These are phyloP conservation scores for Hippoglossus stenolepis DNA, from an alignment of 2,113 vertebrate species.

Conservation along the genomic window DNA sequence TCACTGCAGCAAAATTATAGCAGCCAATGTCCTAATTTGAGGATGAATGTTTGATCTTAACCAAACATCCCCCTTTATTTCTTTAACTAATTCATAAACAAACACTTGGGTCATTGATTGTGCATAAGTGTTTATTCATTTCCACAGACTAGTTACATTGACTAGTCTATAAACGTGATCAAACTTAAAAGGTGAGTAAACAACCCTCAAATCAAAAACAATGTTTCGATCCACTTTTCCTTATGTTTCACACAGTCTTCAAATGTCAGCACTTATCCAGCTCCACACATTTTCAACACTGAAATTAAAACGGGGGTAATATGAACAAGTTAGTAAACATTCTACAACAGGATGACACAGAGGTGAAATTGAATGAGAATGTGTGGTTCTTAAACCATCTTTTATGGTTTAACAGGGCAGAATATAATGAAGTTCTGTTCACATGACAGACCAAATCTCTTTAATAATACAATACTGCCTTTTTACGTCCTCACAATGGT, in stretches of 20 bases:
- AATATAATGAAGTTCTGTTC: constrained; percentile 26
- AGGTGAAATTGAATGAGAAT: constrained; percentile 38
- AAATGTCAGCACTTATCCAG: constrained; percentile 38
- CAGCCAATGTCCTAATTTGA: not conserved
- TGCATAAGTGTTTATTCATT: constrained; percentile 81
- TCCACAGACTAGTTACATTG: constrained; percentile 64
- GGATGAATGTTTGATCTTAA: not conserved
- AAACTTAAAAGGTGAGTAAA: constrained; percentile 63
- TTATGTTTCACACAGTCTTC: constrained; percentile 36
- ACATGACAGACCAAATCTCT: constrained; percentile 26
- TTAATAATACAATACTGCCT: constrained; percentile 57
- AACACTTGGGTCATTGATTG: constrained; percentile 51
- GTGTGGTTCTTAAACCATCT: constrained; percentile 3
- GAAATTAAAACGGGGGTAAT: constrained; percentile 37
- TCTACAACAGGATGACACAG: constrained; percentile 8
- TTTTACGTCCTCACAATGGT: constrained; percentile 30
- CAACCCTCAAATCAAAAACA: constrained; percentile 44
- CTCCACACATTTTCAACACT: constrained; percentile 60
- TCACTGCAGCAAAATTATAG: not conserved
- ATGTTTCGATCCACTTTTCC: not conserved
- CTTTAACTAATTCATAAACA: not conserved
- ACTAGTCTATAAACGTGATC: constrained; percentile 55
- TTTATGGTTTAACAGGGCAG: constrained; percentile 26
- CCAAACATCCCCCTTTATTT: not conserved
- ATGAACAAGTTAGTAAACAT: constrained; percentile 32